Evolutionary conservation across 2,113 vertebrate genomes (phyloP).

Genomic region (Pseudorhombus dupliciocellatus): DNA sequence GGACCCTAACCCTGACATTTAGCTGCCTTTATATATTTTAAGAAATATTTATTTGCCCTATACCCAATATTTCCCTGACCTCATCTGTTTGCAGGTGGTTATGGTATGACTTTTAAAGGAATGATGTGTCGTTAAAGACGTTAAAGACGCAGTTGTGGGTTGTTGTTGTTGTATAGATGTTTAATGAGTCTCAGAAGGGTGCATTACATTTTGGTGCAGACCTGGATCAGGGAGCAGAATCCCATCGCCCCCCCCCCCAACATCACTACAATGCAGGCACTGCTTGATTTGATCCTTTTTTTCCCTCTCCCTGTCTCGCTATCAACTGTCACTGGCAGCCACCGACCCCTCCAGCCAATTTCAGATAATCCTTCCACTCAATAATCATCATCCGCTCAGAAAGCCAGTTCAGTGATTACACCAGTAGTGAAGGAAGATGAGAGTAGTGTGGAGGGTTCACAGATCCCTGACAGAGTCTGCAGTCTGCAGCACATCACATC

Average conservation of each 20-base stretch:
- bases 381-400: conserved; percentile 54
- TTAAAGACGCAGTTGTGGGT: too few species aligned
- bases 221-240: too few species aligned
- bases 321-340: conserved; percentile 34
- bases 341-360: conserved; percentile 34
- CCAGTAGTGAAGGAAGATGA: conserved; percentile 37
- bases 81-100: too few species aligned
- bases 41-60: too few species aligned
- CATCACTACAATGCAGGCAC: too few species aligned
- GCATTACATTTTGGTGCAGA: too few species aligned
- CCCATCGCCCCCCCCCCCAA: too few species aligned
- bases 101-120: too few species aligned
- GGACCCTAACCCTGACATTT: neutral
- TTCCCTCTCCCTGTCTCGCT: neutral
- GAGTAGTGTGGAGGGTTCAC: conserved; percentile 36
- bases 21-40: neutral
- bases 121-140: too few species aligned
- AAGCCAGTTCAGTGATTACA: conserved; percentile 54
- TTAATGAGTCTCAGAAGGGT: too few species aligned
- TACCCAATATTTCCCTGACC: neutral
- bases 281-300: conserved; percentile 20
- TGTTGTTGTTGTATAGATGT: too few species aligned
- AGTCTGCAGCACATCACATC: conserved; percentile 43
- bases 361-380: conserved; percentile 63
- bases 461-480: conserved; percentile 46